Conservation (phyloP, 2,888 invertebrate species). For the Conchocele bisecta region DNA sequence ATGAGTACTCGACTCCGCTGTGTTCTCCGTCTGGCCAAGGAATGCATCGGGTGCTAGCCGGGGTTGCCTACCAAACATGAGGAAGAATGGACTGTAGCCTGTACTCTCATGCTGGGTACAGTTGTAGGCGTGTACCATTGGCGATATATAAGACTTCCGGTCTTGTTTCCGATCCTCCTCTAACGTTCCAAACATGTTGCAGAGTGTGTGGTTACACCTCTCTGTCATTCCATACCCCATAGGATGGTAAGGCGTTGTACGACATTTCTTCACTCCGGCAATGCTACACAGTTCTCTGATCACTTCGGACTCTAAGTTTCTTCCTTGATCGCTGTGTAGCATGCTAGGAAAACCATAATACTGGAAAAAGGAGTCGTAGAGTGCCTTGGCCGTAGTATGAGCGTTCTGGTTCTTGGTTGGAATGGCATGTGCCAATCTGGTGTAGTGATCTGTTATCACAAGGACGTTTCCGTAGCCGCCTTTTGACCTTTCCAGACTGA, state of each 20-base stretch:
- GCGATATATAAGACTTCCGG: not conserved
- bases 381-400: not conserved
- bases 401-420: not conserved
- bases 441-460: not conserved
- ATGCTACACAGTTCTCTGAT: constrained; percentile 8
- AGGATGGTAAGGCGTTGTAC: not conserved
- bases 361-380: not conserved
- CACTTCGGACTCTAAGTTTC: constrained; percentile 1
- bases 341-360: constrained; percentile 3
- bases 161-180: not conserved
- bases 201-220: not conserved
- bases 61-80: constrained; percentile 4
- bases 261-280: too few species aligned
- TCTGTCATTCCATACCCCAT: not conserved
- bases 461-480: not conserved
- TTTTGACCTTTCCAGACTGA: not conserved
- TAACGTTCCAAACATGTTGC: not conserved
- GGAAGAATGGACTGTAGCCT: not conserved
- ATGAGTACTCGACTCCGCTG: too few species aligned
- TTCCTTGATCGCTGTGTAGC: constrained; percentile 26
- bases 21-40: not conserved
- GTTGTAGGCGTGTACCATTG: constrained; percentile 2
- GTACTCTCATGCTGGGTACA: not conserved
- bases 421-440: not conserved
- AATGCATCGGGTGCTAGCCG: not conserved